Percentiles rank a stretch among this genome's conserved stretches.
Conservation (phyloP, 2,113 vertebrate genomes). For the Coryphaenoides rupestris region DNA sequence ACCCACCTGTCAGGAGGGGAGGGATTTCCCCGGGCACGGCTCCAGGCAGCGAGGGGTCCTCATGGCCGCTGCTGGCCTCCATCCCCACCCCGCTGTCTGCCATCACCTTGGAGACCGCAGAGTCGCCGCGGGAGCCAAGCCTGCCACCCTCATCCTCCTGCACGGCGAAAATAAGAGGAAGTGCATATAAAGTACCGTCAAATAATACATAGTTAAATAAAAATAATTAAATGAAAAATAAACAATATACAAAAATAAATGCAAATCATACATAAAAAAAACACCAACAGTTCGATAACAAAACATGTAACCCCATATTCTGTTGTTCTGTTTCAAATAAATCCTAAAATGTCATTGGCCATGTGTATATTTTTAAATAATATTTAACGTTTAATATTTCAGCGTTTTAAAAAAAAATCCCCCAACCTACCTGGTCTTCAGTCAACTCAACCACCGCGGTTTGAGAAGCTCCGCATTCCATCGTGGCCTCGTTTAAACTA, state of each 20-base stretch:
- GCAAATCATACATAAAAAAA: too few species aligned
- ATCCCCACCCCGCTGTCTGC: slow-evolving; percentile 72
- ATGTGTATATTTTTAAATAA: too few species aligned
- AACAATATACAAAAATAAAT: too few species aligned
- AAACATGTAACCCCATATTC: too few species aligned
- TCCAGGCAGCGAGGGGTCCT: slow-evolving; percentile 38
- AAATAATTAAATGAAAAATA: too few species aligned
- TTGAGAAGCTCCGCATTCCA: slow-evolving; percentile 69
- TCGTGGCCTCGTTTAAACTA: slow-evolving; percentile 26
- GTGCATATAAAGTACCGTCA: neutral
- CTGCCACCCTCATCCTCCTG: slow-evolving; percentile 47
- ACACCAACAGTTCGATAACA: too few species aligned
- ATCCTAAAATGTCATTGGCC: too few species aligned
- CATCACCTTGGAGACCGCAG: slow-evolving; percentile 68
- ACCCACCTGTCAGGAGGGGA: slow-evolving; percentile 44
- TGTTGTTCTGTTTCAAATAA: too few species aligned
- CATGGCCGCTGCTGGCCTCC: slow-evolving; percentile 55
- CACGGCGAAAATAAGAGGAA: neutral
- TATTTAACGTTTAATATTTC: too few species aligned
- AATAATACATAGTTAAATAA: neutral
- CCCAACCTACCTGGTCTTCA: slow-evolving; percentile 54
- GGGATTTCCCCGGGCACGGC: slow-evolving; percentile 39
- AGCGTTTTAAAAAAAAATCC: too few species aligned
- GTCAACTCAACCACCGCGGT: slow-evolving; percentile 41
- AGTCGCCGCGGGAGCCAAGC: slow-evolving; percentile 59